Percentiles rank a stretch among this genome's conserved stretches.
These are phyloP conservation scores for Tridacna crocea DNA, from an alignment of 2,888 invertebrate species.

Conservation along the genomic window DNA sequence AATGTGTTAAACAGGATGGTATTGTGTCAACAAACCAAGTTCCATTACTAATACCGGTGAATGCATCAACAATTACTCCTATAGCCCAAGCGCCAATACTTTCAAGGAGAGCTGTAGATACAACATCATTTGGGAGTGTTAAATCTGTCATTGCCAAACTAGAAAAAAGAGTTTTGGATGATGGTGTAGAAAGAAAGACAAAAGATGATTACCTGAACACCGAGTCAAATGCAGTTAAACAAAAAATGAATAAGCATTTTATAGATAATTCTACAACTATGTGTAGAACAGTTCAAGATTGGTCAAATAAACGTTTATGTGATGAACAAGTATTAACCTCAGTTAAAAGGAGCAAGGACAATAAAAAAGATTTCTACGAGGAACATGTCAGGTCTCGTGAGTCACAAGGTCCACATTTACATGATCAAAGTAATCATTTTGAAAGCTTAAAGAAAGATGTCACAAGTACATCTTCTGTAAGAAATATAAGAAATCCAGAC, in stretches of 20 bases:
- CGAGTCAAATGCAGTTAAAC: background rate
- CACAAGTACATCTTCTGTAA: slow-evolving; percentile 45
- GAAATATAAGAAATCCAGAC: slow-evolving; percentile 62
- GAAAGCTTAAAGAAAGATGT: too few relatives aligned
- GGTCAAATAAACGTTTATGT: too few relatives aligned
- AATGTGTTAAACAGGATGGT: background rate
- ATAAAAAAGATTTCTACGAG: too few relatives aligned
- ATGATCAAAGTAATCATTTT: too few relatives aligned
- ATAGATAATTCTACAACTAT: too few relatives aligned
- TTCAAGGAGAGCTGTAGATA: slow-evolving; percentile 31
- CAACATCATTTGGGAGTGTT: slow-evolving; percentile 39
- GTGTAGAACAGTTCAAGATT: too few relatives aligned
- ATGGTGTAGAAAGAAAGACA: background rate
- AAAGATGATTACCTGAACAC: background rate
- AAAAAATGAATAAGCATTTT: too few relatives aligned
- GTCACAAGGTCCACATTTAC: too few relatives aligned
- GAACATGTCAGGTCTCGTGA: too few relatives aligned
- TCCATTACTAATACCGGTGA: background rate
- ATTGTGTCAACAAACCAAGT: background rate
- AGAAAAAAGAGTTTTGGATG: slow-evolving; percentile 32
- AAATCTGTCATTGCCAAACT: slow-evolving; percentile 38
- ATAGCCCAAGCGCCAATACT: background rate
- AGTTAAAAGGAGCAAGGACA: too few relatives aligned
- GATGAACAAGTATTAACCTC: too few relatives aligned
- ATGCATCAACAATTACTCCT: background rate